These are phyloP conservation scores for Babylonia areolata DNA, from an alignment of 1,140 invertebrate genomes.

Conservation along the genomic window DNA sequence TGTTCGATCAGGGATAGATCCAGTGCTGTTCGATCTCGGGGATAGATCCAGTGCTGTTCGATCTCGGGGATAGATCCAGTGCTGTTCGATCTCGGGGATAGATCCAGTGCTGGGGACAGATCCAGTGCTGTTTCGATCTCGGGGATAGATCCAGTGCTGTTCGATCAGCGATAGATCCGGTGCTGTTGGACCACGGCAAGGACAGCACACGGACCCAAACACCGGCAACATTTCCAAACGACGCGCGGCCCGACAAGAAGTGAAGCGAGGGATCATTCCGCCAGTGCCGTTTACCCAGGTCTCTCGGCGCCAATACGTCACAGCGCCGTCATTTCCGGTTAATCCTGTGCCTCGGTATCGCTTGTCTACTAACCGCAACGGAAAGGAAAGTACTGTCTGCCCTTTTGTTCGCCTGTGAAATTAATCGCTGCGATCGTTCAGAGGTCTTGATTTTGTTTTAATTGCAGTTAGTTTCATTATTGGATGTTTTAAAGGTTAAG, in stretches of 20 bases:
- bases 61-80: too few species aligned
- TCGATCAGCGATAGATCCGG: background rate
- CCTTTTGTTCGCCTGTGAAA: background rate
- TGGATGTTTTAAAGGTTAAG: background rate
- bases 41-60: too few species aligned
- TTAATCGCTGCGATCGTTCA: too few species aligned
- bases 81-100: too few species aligned
- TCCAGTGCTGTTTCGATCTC: too few species aligned
- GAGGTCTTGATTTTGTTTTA: too few species aligned
- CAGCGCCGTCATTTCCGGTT: background rate
- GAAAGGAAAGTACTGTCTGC: background rate
- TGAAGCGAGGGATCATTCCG: background rate
- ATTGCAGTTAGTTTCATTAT: too few species aligned
- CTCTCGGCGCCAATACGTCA: background rate
- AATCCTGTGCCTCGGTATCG: background rate
- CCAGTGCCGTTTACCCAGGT: background rate
- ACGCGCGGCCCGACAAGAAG: background rate
- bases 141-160: too few species aligned
- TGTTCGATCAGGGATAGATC: too few species aligned
- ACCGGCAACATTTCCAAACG: background rate
- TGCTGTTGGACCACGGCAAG: background rate
- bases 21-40: too few species aligned
- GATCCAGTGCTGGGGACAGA: background rate
- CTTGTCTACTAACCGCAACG: background rate
- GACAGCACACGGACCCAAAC: background rate